A percentile compares a stretch with the other conserved stretches of the same genome.
phyloP scores from a whole-genome alignment of 2,797 vertebrate genomes.

The Peromyscus aztecus region DNA sequence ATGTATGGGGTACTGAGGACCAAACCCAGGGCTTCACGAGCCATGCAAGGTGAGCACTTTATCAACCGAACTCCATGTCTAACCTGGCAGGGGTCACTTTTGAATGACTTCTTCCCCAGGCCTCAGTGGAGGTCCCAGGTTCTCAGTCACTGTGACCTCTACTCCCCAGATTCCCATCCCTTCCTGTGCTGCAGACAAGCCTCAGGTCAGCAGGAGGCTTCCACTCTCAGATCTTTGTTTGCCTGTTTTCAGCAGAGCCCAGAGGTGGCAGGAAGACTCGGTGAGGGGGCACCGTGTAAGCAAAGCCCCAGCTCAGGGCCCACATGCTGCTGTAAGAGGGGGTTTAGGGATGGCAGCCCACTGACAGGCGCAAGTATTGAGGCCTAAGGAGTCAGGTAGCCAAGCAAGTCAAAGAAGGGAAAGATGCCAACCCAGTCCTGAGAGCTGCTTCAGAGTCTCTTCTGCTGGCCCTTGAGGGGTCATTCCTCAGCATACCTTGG shows the following conservation, averaged over 20 bases:
- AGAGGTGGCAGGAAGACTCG: rapidly evolving
- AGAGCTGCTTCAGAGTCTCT: rapidly evolving
- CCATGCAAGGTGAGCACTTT: no score
- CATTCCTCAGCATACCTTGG: rapidly evolving
- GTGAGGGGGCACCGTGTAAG: background rate
- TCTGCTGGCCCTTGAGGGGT: background rate
- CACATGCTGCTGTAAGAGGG: background rate
- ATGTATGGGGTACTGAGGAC: no score
- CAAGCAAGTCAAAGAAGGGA: rapidly evolving
- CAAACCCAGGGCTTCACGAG: background rate
- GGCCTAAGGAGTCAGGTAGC: background rate
- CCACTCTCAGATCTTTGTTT: background rate
- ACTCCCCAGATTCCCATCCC: conserved; percentile 80
- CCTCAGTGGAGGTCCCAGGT: background rate
- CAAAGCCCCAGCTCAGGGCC: no score
- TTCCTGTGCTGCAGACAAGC: background rate
- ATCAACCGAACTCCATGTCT: background rate
- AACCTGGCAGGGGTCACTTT: conserved; percentile 74
- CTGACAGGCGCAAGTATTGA: background rate
- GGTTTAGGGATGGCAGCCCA: rapidly evolving
- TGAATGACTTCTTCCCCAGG: conserved; percentile 70
- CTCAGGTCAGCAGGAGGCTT: background rate
- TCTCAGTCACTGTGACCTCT: no score
- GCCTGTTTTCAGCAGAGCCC: background rate
- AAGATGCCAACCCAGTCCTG: background rate